A percentile compares a stretch with the other conserved stretches of the same genome.
Conservation (phyloP, 2,888 invertebrate species). For the Caenorhabditis sinica region DNA sequence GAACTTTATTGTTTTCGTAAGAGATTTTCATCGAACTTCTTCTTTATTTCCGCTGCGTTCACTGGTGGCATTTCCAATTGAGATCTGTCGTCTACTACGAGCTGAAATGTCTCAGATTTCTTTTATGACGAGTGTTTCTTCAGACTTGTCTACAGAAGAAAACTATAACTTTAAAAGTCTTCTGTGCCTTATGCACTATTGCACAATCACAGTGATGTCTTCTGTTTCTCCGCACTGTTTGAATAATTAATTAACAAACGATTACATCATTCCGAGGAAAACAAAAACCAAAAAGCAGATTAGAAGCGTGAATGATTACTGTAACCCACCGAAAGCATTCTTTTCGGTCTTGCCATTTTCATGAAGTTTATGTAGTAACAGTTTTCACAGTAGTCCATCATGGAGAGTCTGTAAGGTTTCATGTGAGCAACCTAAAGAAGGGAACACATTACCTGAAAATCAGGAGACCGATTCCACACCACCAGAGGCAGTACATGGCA, state of each 20-base stretch:
- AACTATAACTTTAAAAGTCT: background rate
- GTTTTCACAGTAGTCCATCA: slow-evolving; percentile 44
- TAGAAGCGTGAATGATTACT: background rate
- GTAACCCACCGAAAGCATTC: slow-evolving; percentile 25
- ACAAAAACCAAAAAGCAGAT: slow-evolving; percentile 11
- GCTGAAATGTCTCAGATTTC: slow-evolving; percentile 29
- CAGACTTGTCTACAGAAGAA: background rate
- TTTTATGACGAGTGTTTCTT: no score
- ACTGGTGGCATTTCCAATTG: slow-evolving; percentile 39
- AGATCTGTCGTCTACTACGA: slow-evolving; percentile 50
- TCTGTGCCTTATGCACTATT: slow-evolving; percentile 26
- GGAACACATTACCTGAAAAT: slow-evolving; percentile 18
- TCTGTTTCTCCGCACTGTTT: slow-evolving; percentile 19
- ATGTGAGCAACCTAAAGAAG: background rate
- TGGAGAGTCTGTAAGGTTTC: slow-evolving; percentile 24
- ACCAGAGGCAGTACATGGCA: slow-evolving; percentile 56
- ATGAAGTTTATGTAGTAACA: slow-evolving; percentile 44
- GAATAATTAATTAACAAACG: slow-evolving; percentile 43
- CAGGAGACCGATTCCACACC: slow-evolving; percentile 52
- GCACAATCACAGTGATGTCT: slow-evolving; percentile 7
- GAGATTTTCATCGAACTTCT: slow-evolving; percentile 46
- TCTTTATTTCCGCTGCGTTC: slow-evolving; percentile 7
- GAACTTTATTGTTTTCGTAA: background rate
- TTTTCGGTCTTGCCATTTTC: slow-evolving; percentile 30
- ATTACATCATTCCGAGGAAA: slow-evolving; percentile 32